These are phyloP conservation scores for Bradysia coprophila DNA, from an alignment of 1,140 invertebrate genomes.

Conservation along the genomic window DNA sequence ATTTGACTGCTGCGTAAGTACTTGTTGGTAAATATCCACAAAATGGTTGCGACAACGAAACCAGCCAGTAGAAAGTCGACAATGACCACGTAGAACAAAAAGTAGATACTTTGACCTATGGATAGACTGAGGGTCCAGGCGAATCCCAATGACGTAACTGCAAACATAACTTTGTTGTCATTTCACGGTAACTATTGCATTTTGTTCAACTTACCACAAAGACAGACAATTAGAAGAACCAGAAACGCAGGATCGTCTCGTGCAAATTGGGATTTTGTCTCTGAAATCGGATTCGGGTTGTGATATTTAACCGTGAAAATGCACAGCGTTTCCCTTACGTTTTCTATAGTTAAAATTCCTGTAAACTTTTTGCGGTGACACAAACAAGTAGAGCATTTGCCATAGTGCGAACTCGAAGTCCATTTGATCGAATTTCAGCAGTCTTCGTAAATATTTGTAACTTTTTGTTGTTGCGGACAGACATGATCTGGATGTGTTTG, in stretches of 20 bases:
- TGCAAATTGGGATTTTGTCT: conserved; percentile 97
- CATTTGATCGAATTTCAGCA: conserved; percentile 95
- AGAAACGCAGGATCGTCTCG: conserved; percentile 98
- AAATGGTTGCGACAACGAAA: conserved; percentile 68
- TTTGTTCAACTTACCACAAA: conserved; percentile 40
- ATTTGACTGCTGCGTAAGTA: conserved; percentile 59
- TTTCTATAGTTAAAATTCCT: conserved; percentile 97
- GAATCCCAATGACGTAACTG: conserved; percentile 83
- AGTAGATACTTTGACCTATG: conserved; percentile 61
- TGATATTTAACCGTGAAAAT: too few species aligned
- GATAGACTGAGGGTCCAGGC: conserved; percentile 59
- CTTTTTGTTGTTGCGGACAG: conserved; percentile 78
- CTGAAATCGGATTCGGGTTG: too few species aligned
- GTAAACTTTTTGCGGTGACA: conserved; percentile 93
- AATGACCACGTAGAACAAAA: conserved; percentile 83
- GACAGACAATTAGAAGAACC: conserved; percentile 73
- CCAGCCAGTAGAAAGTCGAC: conserved; percentile 87
- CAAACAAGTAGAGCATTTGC: conserved; percentile 97
- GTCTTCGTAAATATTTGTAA: conserved; percentile 77
- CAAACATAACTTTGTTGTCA: conserved; percentile 20
- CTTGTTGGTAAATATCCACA: conserved; percentile 73
- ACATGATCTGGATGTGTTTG: conserved; percentile 43
- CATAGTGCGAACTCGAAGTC: conserved; percentile 98
- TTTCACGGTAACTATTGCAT: not conserved
- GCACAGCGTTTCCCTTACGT: too few species aligned